Base-by-base conservation (phyloP, 2,888 invertebrate species). In the Sinelater perroti region DNA sequence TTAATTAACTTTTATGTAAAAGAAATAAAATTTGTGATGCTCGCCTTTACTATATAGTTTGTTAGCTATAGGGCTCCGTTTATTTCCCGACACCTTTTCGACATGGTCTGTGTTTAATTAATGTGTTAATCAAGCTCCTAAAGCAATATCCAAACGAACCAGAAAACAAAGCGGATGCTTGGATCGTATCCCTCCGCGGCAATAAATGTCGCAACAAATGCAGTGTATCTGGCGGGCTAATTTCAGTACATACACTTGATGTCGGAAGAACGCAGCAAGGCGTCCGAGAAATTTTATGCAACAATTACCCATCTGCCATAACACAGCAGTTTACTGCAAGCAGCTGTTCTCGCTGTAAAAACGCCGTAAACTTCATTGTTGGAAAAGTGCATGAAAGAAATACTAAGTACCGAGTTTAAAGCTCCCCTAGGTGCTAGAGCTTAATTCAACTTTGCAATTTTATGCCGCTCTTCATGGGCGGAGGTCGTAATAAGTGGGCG, bases 281-380 rank as follows among this genome's bases (percentile, higher is more conserved):
- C 17, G 35, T 35, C 18, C 18, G 35, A 35, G 14, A 35, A 30
- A 35, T 35, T 35, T 35, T 35, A 35, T 35, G 35, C 35, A 35
- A 35, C 35, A 35, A 35, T 17, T 7, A 35, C 35, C 35, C 35
- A 35, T 35, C 35, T 35, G 35, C 35, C 38, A 20, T 40, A 24
- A 40, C 20, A 21, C 35, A 42, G 13, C 21, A 52, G 46, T 67
- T 64, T 65, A 65, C 57, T 52, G 57, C 50, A 46, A 56, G 58
- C 67, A 67, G 67, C 63, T 67, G 67, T 62, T 66, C 45, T 55
- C 46, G 64, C 55, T 56, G 58, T 64, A 63, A 65, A 66, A 66
- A 65, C 49, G 63, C 63, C 50, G 59, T 67, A 66, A 67, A 66
- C 57, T 62, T 62, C 62, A 63, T 64, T 64, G 63, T 47, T 46